Percentiles rank a stretch among this genome's conserved stretches.
Conservation (phyloP, 1,140 invertebrate species). For the Tetragnatha versicolor region DNA sequence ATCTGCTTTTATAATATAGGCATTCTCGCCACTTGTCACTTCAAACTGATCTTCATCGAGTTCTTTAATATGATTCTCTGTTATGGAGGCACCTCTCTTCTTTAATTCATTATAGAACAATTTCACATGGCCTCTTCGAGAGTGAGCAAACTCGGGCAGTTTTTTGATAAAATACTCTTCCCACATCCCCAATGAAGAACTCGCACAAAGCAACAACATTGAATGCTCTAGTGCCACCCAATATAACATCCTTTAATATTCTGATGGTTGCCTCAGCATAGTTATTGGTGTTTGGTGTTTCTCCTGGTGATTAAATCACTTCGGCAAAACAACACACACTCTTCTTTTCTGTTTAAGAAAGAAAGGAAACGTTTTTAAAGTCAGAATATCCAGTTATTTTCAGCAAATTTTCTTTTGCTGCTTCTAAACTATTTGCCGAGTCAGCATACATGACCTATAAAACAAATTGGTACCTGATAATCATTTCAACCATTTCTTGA, state of each 20-base stretch:
- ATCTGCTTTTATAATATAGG: neutral
- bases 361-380: neutral
- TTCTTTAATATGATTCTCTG: neutral
- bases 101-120: neutral
- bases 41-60: neutral
- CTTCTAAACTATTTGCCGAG: neutral
- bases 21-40: neutral
- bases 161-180: neutral
- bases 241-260: constrained; percentile 1
- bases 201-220: neutral
- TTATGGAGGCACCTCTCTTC: neutral
- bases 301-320: neutral
- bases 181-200: neutral
- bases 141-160: neutral
- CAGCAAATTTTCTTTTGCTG: neutral
- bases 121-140: neutral
- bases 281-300: constrained; percentile 2
- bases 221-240: neutral
- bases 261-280: neutral
- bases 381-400: neutral
- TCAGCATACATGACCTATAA: neutral
- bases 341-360: neutral
- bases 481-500: no score
- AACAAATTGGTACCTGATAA: no score
- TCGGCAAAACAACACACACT: neutral